Percentiles rank a stretch among this genome's conserved stretches.
Conservation (phyloP, 2,888 invertebrate genomes). For the Calameuta idolon region DNA sequence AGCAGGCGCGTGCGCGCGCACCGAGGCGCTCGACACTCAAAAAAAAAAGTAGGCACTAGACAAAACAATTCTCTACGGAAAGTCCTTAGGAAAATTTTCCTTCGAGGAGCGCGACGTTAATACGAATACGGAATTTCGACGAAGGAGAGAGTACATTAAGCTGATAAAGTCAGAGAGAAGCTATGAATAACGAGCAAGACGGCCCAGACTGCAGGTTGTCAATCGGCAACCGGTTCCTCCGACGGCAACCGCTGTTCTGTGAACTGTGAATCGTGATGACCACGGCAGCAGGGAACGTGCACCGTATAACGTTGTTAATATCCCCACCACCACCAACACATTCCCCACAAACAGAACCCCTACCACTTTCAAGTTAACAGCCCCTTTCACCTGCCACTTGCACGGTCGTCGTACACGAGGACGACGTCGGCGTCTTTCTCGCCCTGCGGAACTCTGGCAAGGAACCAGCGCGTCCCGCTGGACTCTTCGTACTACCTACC, state of each 20-base stretch:
- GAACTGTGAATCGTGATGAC: constrained; percentile 45
- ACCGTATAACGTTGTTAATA: constrained; percentile 6
- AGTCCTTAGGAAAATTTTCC: not conserved
- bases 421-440: not conserved
- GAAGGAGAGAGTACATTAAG: constrained; percentile 22
- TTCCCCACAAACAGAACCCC: not conserved
- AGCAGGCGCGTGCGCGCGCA: constrained; percentile 32
- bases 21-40: constrained; percentile 69
- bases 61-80: not conserved
- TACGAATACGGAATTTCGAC: not conserved
- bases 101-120: not conserved
- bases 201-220: not conserved
- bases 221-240: constrained; percentile 50
- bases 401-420: not conserved
- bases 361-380: not conserved
- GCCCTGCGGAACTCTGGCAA: not conserved
- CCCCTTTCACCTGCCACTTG: not conserved
- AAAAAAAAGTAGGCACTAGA: constrained; percentile 10
- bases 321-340: constrained; percentile 32
- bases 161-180: not conserved
- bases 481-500: not conserved
- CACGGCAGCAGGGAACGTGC: constrained; percentile 43
- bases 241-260: constrained; percentile 58
- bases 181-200: not conserved
- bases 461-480: not conserved